Conservation (phyloP, 2,797 vertebrate genomes). For the Salmo trutta region DNA sequence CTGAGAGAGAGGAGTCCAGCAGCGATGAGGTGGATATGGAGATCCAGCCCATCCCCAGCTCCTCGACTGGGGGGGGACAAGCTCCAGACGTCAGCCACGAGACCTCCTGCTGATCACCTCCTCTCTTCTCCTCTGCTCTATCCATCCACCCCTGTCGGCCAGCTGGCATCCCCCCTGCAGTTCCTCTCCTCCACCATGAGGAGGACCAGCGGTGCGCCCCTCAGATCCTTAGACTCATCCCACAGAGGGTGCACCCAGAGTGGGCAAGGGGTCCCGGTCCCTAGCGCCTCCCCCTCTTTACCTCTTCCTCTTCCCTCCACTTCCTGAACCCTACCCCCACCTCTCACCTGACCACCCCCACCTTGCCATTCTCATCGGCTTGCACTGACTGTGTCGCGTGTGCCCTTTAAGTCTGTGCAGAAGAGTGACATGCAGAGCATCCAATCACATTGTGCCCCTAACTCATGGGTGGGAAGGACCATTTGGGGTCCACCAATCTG, state of each 20-base stretch:
- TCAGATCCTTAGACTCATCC: background rate
- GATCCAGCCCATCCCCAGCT: slow-evolving; percentile 50
- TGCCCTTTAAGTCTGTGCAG: slow-evolving; percentile 59
- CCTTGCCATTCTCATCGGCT: slow-evolving; percentile 11
- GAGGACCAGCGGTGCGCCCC: background rate
- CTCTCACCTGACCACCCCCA: background rate
- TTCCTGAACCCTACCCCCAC: no score
- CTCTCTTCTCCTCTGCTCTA: slow-evolving; percentile 9
- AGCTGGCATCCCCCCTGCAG: slow-evolving; percentile 13
- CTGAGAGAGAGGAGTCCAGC: slow-evolving; percentile 77
- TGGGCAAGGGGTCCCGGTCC: background rate
- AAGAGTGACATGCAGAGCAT: slow-evolving; percentile 34
- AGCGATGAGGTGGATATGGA: slow-evolving; percentile 71
- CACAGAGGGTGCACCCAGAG: background rate
- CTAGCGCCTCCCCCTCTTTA: background rate
- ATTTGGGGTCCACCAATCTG: slow-evolving; percentile 22
- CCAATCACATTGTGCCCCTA: slow-evolving; percentile 14
- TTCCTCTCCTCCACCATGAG: slow-evolving; percentile 19
- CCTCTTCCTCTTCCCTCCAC: background rate
- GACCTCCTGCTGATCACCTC: slow-evolving; percentile 77
- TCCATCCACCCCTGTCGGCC: background rate
- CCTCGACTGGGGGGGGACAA: slow-evolving; percentile 51
- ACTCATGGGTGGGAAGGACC: slow-evolving; percentile 47
- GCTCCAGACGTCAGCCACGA: slow-evolving; percentile 73
- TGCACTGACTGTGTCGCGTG: slow-evolving; percentile 61